Conservation (phyloP, 2,797 vertebrate genomes). For the Ispidina lecontei region DNA sequence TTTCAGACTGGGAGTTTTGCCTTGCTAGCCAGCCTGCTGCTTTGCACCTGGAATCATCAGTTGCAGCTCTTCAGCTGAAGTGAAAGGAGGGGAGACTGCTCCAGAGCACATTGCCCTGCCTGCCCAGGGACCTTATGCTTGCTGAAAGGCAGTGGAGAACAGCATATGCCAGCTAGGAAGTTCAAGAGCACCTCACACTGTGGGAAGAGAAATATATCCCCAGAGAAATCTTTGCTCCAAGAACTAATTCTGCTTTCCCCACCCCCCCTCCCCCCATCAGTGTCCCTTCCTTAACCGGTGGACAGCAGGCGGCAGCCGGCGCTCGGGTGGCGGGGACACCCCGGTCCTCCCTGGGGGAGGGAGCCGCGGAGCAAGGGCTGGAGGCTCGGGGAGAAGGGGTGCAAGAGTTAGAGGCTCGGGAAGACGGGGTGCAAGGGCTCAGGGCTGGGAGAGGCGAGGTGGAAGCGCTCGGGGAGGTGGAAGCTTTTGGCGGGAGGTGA, state of each 20-base stretch:
- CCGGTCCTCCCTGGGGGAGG: no score
- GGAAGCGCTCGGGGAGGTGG: background rate
- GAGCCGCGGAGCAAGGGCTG: background rate
- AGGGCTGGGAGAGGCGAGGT: no score
- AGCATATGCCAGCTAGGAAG: background rate
- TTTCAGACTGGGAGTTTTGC: background rate
- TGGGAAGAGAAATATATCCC: no score
- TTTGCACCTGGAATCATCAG: background rate
- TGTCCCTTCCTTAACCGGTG: fast-evolving
- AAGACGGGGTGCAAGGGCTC: background rate
- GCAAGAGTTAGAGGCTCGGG: no score
- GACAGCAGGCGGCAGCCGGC: slow-evolving; percentile 29
- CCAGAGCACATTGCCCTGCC: background rate
- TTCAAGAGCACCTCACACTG: background rate
- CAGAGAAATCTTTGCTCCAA: background rate
- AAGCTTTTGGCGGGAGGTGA: no score
- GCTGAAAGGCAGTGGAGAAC: background rate
- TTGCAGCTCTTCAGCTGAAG: background rate
- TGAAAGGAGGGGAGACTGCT: background rate
- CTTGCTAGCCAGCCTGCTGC: background rate
- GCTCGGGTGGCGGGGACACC: background rate
- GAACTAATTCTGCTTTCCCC: background rate
- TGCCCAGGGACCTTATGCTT: fast-evolving
- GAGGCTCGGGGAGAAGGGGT: background rate
- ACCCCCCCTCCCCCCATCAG: no score